Evolutionary conservation across 2,797 vertebrate species (phyloP).

Genomic region (Chiroxiphia lanceolata): DNA sequence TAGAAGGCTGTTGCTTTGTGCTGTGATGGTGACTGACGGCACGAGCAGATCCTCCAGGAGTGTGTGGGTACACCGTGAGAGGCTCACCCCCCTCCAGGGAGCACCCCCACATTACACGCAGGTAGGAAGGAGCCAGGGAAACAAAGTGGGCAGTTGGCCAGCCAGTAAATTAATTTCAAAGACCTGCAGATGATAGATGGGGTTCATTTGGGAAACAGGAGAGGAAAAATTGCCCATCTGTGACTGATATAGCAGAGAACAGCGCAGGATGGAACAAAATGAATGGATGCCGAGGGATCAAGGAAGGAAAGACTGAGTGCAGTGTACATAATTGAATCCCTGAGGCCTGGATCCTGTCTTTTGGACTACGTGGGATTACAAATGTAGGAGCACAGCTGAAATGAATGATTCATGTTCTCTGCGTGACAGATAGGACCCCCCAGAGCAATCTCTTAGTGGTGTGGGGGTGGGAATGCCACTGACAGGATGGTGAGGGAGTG

Average conservation of each 20-base stretch:
- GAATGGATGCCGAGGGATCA: not conserved
- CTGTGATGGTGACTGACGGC: not conserved
- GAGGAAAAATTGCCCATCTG: slow-evolving; percentile 11
- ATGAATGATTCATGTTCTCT: slow-evolving; percentile 27
- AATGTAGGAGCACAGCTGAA: not conserved
- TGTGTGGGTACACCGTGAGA: not conserved
- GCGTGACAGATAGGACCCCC: slow-evolving; percentile 5
- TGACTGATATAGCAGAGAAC: not conserved
- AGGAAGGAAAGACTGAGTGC: not conserved
- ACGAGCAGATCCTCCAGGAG: not conserved
- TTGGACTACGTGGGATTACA: not conserved
- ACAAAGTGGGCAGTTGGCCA: not conserved
- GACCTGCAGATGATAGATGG: not conserved
- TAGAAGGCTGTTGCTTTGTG: not conserved
- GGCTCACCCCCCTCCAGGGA: not conserved
- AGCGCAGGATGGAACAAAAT: not conserved
- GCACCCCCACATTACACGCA: rapidly evolving
- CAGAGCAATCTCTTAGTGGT: not conserved
- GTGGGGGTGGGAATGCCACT: slow-evolving; percentile 6
- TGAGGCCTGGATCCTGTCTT: not conserved
- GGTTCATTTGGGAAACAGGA: not conserved
- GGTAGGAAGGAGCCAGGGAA: not conserved
- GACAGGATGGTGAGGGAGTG: slow-evolving; percentile 4
- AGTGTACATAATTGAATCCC: not conserved
- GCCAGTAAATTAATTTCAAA: slow-evolving; percentile 28